Evolutionary conservation across 2,797 vertebrate species (phyloP).

Genomic region (Apogon hyalosoma): DNA sequence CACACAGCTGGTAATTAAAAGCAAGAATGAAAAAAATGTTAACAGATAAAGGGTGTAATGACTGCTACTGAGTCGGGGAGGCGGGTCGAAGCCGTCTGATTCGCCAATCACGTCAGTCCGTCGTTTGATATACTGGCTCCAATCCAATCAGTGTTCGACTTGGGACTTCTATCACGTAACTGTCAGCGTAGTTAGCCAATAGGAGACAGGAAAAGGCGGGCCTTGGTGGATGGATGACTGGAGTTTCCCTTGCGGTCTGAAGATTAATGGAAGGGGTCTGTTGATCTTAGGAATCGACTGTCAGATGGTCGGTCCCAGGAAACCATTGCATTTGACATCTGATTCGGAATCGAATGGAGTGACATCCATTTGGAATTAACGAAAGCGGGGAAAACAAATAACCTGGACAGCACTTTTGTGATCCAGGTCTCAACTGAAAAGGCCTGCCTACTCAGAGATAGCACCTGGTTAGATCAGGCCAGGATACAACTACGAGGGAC

Average conservation of each 20-base stretch:
- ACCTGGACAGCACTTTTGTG: constrained; percentile 41
- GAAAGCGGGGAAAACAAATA: constrained; percentile 14
- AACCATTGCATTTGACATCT: constrained; percentile 69
- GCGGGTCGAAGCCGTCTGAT: constrained; percentile 60
- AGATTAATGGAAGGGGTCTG: constrained; percentile 88
- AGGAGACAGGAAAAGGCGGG: constrained; percentile 56
- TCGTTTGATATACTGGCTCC: constrained; percentile 19
- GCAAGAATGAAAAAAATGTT: constrained; percentile 38
- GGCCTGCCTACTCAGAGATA: constrained; percentile 67
- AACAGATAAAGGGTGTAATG: constrained; percentile 65
- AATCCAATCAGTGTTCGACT: constrained; percentile 64
- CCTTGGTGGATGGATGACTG: constrained; percentile 76
- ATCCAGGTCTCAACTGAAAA: constrained; percentile 43
- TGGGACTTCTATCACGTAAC: constrained; percentile 22
- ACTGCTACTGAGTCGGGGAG: constrained; percentile 50
- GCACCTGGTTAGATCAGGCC: constrained; percentile 77
- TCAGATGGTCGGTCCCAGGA: constrained; percentile 75
- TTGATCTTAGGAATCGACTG: constrained; percentile 81
- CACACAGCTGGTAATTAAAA: constrained; percentile 19
- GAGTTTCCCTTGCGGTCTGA: constrained; percentile 86
- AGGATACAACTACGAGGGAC: constrained; percentile 72
- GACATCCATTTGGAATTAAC: constrained; percentile 36
- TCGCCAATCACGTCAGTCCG: constrained; percentile 69
- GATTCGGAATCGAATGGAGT: constrained; percentile 51
- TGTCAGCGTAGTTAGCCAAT: constrained; percentile 64